Evolutionary conservation across 2,797 vertebrate genomes (phyloP).

Genomic region (Pseudochaenichthys georgianus): DNA sequence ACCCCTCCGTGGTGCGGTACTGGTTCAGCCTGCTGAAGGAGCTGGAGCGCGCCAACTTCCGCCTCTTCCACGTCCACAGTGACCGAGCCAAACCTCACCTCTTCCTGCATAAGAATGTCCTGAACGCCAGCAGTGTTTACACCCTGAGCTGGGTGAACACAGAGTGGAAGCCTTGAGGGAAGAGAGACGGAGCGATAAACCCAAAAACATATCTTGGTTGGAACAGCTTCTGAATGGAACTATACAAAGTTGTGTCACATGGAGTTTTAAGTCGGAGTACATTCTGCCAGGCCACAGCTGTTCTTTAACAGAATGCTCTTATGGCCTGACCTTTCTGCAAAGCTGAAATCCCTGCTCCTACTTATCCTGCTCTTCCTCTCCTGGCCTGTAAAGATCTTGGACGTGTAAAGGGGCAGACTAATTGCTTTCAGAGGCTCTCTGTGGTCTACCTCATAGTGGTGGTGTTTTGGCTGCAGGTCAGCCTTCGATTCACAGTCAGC

Average conservation of each 20-base stretch:
- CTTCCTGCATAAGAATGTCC: constrained; percentile 90
- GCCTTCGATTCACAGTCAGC: constrained; percentile 41
- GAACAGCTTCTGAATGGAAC: background rate
- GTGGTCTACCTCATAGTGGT: constrained; percentile 49
- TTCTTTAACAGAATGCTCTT: constrained; percentile 3
- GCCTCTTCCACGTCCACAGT: constrained; percentile 90
- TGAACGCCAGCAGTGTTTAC: constrained; percentile 94
- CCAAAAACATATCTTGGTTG: background rate
- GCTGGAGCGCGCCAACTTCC: constrained; percentile 90
- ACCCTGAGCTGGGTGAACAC: constrained; percentile 95
- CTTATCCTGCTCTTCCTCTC: constrained; percentile 32
- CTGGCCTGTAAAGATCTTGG: constrained; percentile 47
- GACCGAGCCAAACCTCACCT: constrained; percentile 89
- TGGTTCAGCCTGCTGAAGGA: constrained; percentile 97
- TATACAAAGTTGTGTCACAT: background rate
- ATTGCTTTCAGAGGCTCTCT: constrained; percentile 49
- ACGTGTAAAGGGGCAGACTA: constrained; percentile 32
- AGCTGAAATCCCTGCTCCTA: constrained; percentile 29
- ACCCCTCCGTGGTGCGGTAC: constrained; percentile 91
- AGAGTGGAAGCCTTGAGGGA: constrained; percentile 82
- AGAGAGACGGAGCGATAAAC: background rate
- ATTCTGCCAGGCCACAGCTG: background rate
- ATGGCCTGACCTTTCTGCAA: constrained; percentile 19
- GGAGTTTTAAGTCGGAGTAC: constrained; percentile 3
- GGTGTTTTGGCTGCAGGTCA: constrained; percentile 61